Evolutionary conservation across 2,797 vertebrate species (phyloP), one percentile per base, ranked within the genome.

Genomic region (Chaetophractus vellerosus): DNA sequence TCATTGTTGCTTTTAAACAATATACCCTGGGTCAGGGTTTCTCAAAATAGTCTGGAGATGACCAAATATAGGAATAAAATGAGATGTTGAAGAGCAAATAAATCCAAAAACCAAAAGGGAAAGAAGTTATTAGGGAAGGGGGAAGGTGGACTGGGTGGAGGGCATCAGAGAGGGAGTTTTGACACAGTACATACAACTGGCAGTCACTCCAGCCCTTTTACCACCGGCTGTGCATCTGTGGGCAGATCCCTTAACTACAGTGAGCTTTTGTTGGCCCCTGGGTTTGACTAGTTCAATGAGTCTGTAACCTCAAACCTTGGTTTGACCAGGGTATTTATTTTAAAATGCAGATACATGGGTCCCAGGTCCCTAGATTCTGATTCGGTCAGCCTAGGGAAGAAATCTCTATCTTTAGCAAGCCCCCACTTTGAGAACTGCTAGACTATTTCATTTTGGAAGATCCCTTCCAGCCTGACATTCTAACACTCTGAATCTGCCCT

Each of bases 41-140:
- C 86, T 85, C 87, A 78, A 83, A 95, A 93, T 45, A 90, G 38
- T 38, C 71, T 82, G 8, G 33, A 92, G 57, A 90, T 79, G 68
- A 92, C 45, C 80, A 96, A 91, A 96, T 59, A 84, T 16, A 81
- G 24, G 69, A 15, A 82, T 89, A 88, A 93, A 85, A 75, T 31
- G 11, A 12, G 48, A 84, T 23, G 23, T 33, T 61, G 18, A 63
- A 9, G 83, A 89, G 6, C 28, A 95, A 86, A 93, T 16, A 69
- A 89, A 76, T 41, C 31, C 45, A 85, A 6, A 38, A 38, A 38
- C 6, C 38, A 6, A 38, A 81, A 8, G 12, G 41, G 48, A 90
- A 68, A 90, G 38, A 74, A 24, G 41, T 75, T 64, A 52, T 68
- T 66, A 69, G 3, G 9, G 61, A 36, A 24, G 50, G 2, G 80